Percentiles rank a stretch among this genome's conserved stretches.
phyloP scores from a whole-genome alignment of 2,113 vertebrate genomes.

The Perccottus glenii region DNA sequence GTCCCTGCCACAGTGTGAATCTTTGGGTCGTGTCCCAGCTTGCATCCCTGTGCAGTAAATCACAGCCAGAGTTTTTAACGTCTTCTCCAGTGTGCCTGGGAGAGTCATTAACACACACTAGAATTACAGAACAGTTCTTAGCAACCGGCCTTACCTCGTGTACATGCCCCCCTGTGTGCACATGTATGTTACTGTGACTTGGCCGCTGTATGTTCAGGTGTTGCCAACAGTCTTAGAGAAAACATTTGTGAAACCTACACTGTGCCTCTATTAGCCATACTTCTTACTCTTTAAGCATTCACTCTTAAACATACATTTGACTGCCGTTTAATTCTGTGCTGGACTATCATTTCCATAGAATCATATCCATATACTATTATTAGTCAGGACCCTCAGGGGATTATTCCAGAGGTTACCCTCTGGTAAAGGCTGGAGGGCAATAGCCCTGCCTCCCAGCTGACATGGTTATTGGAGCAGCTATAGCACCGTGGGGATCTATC shows the following conservation, averaged over 20 bases:
- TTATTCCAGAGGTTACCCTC: conserved; percentile 62
- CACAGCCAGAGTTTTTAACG: conserved; percentile 71
- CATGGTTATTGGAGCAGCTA: conserved; percentile 68
- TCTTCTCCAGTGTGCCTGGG: conserved; percentile 71
- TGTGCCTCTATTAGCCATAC: not conserved
- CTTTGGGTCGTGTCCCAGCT: conserved; percentile 71
- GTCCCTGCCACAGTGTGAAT: conserved; percentile 52
- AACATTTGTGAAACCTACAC: conserved; percentile 30
- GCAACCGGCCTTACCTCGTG: conserved; percentile 49
- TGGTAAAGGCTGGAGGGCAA: conserved; percentile 72
- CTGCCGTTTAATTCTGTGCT: conserved; percentile 71
- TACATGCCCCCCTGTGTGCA: conserved; percentile 21
- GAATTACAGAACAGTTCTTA: conserved; percentile 71
- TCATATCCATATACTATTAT: conserved; percentile 67
- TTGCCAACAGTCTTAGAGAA: conserved; percentile 39
- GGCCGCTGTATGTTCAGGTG: conserved; percentile 48
- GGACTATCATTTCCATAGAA: conserved; percentile 64
- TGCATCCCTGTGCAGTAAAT: conserved; percentile 73
- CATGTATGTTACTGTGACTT: conserved; percentile 38
- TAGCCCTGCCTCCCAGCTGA: conserved; percentile 62
- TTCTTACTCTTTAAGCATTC: conserved; percentile 17
- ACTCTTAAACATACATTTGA: conserved; percentile 68
- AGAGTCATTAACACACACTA: conserved; percentile 78
- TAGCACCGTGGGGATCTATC: conserved; percentile 67
- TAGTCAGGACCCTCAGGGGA: conserved; percentile 61